Evolutionary conservation across 2,797 vertebrate species (phyloP), one percentile per base, ranked within the genome.

Genomic region (Discoglossus pictus): DNA sequence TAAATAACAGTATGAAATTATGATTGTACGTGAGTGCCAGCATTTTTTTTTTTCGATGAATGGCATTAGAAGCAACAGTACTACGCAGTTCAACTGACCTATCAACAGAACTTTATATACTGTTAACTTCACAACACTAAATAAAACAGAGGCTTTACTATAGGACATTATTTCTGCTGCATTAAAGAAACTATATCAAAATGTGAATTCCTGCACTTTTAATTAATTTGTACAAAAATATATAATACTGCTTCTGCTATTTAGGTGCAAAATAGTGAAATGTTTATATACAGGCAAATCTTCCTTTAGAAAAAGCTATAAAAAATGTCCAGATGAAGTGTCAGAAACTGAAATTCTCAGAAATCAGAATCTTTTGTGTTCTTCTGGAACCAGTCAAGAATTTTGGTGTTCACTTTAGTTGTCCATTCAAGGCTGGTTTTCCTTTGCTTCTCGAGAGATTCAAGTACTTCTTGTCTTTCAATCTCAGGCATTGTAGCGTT

Each of bases 371-470:
- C 38, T 42, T 68, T 67, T 68, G 77, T 8, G 67, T 90, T 87
- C 51, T 82, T 76, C 73, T 18, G 61, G 54, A 91, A 71, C 88
- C 89, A 91, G 1, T 13, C 73, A 35, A 68, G 61, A 56, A 83
- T 64, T 78, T 62, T 69, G 44, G 20, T 68, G n/a, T 72, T 34
- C 11, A 11, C 44, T 50, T 61, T 55, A 21, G 77, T 42, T 73
- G 46, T 79, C 61, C 34, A 81, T 75, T 84, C 69, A 51, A 69
- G 52, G 66, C 83, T 85, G 53, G 73, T 47, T 6, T 17, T 65
- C 76, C 79, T 84, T 61, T 74, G 72, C 18, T 23, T n/a, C 60
- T 86, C 76, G 53, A 89, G 43, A 3, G 54, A 61, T 13, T 78
- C 13, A 7, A 77, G 80, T 15, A 46, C 9, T 12, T 1, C 2